A percentile compares a stretch with the other conserved stretches of the same genome.
Evolutionary conservation across 2,888 invertebrate species (phyloP).

Genomic region (Coremacera marginata): DNA sequence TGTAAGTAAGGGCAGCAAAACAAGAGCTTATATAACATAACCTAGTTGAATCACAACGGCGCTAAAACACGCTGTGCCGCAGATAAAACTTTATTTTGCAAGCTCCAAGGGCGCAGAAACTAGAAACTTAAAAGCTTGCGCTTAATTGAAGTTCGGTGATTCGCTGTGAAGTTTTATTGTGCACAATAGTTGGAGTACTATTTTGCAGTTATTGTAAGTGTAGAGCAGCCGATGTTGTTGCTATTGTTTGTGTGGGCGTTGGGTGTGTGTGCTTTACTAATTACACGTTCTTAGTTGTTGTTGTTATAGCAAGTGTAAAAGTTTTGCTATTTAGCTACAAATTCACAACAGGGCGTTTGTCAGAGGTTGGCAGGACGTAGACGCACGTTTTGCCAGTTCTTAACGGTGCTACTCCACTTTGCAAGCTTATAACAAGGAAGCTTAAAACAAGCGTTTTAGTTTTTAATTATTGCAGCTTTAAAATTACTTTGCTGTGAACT

Average conservation of each 20-base stretch:
- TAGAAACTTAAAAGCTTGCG: background rate
- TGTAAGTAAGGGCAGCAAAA: background rate
- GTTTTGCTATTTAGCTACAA: background rate
- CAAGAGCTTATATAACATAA: background rate
- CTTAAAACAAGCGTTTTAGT: background rate
- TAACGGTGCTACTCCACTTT: too few species aligned
- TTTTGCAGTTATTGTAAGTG: background rate
- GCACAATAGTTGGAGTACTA: too few species aligned
- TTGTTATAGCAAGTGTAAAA: background rate
- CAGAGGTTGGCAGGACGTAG: too few species aligned
- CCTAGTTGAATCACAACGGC: background rate
- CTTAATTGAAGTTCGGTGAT: conserved; percentile 19
- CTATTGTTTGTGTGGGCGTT: background rate
- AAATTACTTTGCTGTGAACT: background rate
- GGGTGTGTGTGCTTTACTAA: conserved; percentile 8
- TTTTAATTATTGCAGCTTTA: conserved; percentile 8
- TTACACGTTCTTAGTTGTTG: background rate
- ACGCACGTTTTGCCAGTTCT: too few species aligned
- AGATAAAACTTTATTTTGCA: too few species aligned
- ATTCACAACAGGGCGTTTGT: background rate
- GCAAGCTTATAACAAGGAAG: too few species aligned
- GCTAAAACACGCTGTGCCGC: background rate
- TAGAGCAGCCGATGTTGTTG: background rate
- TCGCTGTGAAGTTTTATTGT: background rate
- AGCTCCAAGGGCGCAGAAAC: too few species aligned